Percentiles rank a stretch among this genome's conserved stretches.
Conservation (phyloP, 1,140 invertebrate genomes). For the Nasonia longicornis region DNA sequence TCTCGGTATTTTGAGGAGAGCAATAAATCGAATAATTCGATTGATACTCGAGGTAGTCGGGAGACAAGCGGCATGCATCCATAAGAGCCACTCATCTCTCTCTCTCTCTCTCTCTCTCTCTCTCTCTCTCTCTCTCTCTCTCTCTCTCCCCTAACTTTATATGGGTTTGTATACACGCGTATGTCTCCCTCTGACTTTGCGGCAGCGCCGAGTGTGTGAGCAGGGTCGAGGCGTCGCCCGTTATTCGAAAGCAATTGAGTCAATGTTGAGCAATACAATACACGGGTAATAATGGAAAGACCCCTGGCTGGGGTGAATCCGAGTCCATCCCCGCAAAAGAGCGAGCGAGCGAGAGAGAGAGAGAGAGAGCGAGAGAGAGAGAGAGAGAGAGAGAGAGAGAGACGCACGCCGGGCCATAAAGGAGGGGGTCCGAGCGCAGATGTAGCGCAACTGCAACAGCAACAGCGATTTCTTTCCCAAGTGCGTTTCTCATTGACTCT, state of each 20-base stretch:
- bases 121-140: slow-evolving; percentile 33
- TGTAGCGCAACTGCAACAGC: slow-evolving; percentile 66
- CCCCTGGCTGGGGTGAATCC: slow-evolving; percentile 61
- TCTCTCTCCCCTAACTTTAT: background rate
- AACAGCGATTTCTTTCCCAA: slow-evolving; percentile 29
- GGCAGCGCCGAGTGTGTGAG: background rate
- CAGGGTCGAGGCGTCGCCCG: slow-evolving; percentile 46
- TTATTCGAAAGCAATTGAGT: slow-evolving; percentile 71
- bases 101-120: slow-evolving; percentile 40
- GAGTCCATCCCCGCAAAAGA: slow-evolving; percentile 46
- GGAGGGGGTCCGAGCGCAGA: slow-evolving; percentile 62
- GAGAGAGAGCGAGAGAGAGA: background rate
- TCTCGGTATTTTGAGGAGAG: slow-evolving; percentile 56
- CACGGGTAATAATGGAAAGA: slow-evolving; percentile 68
- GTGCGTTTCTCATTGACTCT: slow-evolving; percentile 3
- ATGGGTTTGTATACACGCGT: background rate
- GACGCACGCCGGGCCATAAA: background rate
- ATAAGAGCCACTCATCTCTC: slow-evolving; percentile 37
- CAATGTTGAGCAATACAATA: slow-evolving; percentile 70
- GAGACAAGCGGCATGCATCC: slow-evolving; percentile 40
- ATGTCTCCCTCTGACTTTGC: background rate
- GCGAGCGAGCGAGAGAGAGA: background rate
- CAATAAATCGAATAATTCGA: slow-evolving; percentile 68
- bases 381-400: background rate
- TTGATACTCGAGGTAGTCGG: slow-evolving; percentile 57